Conservation (phyloP, 1,140 invertebrate genomes). For the Calephelis virginiensis region DNA sequence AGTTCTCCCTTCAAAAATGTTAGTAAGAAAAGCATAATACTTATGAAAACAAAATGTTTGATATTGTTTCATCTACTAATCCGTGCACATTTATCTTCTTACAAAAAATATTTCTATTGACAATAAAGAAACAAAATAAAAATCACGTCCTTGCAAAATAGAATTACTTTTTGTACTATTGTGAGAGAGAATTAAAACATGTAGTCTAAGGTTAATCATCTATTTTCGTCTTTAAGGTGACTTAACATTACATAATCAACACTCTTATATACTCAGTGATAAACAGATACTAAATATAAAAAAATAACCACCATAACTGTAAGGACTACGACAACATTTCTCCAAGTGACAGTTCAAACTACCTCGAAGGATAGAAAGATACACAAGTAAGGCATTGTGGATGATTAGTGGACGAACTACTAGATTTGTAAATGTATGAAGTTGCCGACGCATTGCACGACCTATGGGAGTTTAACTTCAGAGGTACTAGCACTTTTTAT, state of each 20-base stretch:
- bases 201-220: neutral
- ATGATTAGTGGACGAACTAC: conserved; percentile 64
- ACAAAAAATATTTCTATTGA: no score
- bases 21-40: no score
- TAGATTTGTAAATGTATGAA: conserved; percentile 54
- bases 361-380: conserved; percentile 72
- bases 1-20: no score
- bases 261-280: conserved; percentile 15
- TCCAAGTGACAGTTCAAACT: conserved; percentile 61
- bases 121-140: no score
- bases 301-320: conserved; percentile 34
- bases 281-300: conserved; percentile 33
- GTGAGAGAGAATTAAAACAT: no score
- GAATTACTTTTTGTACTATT: no score
- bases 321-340: conserved; percentile 60
- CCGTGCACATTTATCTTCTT: no score
- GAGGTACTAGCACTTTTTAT: conserved; percentile 20
- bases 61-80: no score
- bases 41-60: no score
- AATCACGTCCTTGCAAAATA: no score
- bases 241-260: neutral
- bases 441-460: conserved; percentile 26
- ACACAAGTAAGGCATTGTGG: conserved; percentile 76
- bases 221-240: neutral
- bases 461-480: conserved; percentile 23